These are phyloP conservation scores for Masticophis lateralis DNA, from an alignment of 2,797 vertebrate genomes.

Conservation along the genomic window DNA sequence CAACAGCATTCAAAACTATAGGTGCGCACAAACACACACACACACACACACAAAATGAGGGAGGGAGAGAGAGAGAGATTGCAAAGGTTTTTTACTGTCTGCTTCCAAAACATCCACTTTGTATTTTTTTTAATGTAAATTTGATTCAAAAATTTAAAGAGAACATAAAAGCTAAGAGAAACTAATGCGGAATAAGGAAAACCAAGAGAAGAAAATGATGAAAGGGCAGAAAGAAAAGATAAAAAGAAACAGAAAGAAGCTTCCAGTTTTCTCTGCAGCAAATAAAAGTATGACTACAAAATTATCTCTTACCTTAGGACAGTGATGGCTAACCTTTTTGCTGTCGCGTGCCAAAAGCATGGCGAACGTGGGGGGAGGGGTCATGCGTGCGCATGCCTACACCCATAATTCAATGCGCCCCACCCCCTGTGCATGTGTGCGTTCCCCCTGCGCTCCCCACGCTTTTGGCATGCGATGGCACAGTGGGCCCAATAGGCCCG, in stretches of 20 bases:
- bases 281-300: background rate
- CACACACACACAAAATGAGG: too few relatives aligned
- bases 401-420: too few relatives aligned
- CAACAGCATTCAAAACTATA: background rate
- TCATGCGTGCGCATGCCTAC: too few relatives aligned
- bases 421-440: too few relatives aligned
- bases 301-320: background rate
- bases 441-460: too few relatives aligned
- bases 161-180: background rate
- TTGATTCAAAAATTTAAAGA: background rate
- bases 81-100: background rate
- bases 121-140: background rate
- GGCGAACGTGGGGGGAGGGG: too few relatives aligned
- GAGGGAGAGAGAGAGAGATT: background rate
- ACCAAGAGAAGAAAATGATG: background rate
- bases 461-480: too few relatives aligned
- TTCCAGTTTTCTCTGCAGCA: background rate
- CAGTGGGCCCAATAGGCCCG: too few relatives aligned
- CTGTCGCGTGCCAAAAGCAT: too few relatives aligned
- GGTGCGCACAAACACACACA: rapidly evolving
- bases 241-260: background rate
- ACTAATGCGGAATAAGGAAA: background rate
- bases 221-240: background rate
- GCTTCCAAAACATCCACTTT: background rate
- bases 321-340: too few relatives aligned